Evolutionary conservation across 2,888 invertebrate species (phyloP), one percentile per base, ranked within the genome.

Genomic region (Anaspis maculata): DNA sequence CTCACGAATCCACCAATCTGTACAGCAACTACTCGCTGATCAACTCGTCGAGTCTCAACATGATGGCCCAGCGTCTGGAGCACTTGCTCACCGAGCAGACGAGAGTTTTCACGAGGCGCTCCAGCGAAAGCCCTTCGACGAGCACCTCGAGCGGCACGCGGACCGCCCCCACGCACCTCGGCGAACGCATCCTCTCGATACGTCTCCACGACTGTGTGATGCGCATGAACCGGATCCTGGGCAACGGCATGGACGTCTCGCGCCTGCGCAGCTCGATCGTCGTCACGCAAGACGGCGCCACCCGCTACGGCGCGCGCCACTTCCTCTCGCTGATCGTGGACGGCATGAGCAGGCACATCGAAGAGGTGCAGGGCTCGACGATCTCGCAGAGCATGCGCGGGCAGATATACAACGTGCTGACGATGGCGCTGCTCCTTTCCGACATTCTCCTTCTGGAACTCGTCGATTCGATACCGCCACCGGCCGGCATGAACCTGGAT

Each of bases 401-500:
- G 6, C 57, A 62, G 36, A 56, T 63, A 7, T 53, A 57, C 37
- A 52, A 53, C 22, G 57, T 64, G 2, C 55, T 72, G 2, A 67
- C 67, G 28, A 57, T 72, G 47, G 68, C 70, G 2, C 48, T 69
- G 26, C 59, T 70, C 30, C 48, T 73, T 15, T 69, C 69, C 7
- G 70, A 71, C 46, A 52, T 71, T 10, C 47, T 72, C 23, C 44
- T 71, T 2, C 56, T 69, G 9, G 68, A 71, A 42, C 60, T 71
- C 6, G 61, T 63, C 7, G 69, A 69, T 45, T 62, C 64, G 3
- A 65, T 64, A 39, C 64, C 66, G 15, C 59, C 64, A 4, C 56
- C 62, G 0, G 53, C 56, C 12, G 61, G 50, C 2, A 54, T 60
- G 44, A 60, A 61, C 47, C 44, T 64, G 13, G 60, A 62, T 34